Evolutionary conservation across 1,140 invertebrate species (phyloP).

Genomic region (Bombus fervidus): DNA sequence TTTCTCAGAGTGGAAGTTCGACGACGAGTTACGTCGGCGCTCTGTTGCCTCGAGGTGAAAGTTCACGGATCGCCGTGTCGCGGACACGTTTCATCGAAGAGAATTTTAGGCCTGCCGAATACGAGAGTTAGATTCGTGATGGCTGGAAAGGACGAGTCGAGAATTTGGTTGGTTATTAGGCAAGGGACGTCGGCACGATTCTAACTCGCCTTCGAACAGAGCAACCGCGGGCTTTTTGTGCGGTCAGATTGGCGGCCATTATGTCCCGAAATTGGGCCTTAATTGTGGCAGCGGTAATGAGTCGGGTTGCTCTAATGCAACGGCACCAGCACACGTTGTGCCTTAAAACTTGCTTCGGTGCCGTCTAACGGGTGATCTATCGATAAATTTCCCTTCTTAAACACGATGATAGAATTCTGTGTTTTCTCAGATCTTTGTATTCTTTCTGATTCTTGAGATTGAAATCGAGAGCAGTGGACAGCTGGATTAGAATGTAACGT

Average conservation of each 20-base stretch:
- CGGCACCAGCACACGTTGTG: constrained; percentile 66
- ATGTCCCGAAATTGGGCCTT: constrained; percentile 80
- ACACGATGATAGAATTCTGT: not conserved
- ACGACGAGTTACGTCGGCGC: not conserved
- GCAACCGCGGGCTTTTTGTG: constrained; percentile 74
- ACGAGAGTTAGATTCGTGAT: constrained; percentile 68
- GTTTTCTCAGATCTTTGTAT: not conserved
- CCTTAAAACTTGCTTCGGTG: constrained; percentile 46
- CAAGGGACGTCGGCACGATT: constrained; percentile 71
- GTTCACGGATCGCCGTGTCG: constrained; percentile 7
- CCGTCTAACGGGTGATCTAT: constrained; percentile 71
- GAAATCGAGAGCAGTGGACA: too few relatives aligned
- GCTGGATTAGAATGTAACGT: too few relatives aligned
- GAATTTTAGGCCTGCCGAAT: not conserved
- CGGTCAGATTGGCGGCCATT: constrained; percentile 78
- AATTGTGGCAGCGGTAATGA: constrained; percentile 81
- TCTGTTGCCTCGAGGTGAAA: constrained; percentile 19
- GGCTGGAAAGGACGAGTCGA: constrained; percentile 59
- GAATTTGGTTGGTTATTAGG: constrained; percentile 78
- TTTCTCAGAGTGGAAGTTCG: not conserved
- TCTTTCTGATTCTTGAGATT: not conserved
- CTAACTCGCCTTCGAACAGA: constrained; percentile 65
- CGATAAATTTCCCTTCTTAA: not conserved
- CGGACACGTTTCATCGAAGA: not conserved
- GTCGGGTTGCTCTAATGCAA: constrained; percentile 78